phyloP scores from a whole-genome alignment of 1,140 invertebrate genomes.

The Gonatopus flavifemur region DNA sequence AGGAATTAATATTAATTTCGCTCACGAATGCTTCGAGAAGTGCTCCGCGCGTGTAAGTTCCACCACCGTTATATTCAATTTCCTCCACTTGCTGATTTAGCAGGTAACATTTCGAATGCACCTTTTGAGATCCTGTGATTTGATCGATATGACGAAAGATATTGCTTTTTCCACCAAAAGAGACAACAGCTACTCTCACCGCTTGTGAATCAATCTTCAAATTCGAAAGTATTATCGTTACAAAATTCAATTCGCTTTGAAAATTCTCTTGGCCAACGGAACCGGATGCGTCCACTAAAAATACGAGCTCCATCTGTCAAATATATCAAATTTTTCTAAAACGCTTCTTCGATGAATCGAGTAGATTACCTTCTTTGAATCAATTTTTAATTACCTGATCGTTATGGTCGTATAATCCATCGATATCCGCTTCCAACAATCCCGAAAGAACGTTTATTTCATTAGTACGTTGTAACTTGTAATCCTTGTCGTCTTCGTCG shows the following conservation, averaged over 20 bases:
- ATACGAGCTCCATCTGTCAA: slow-evolving; percentile 65
- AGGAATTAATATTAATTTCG: not conserved
- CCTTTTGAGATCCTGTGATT: slow-evolving; percentile 53
- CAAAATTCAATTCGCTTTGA: slow-evolving; percentile 70
- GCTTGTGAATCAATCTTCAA: slow-evolving; percentile 67
- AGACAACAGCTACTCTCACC: slow-evolving; percentile 68
- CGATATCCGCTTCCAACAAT: slow-evolving; percentile 31
- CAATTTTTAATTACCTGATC: slow-evolving; percentile 33
- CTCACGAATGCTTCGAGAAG: slow-evolving; percentile 66
- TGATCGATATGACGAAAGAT: slow-evolving; percentile 64
- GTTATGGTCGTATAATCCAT: slow-evolving; percentile 27
- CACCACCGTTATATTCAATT: slow-evolving; percentile 68
- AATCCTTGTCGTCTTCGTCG: no score
- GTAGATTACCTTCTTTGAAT: not conserved
- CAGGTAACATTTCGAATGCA: slow-evolving; percentile 66
- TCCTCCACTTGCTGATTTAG: slow-evolving; percentile 64
- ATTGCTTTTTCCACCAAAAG: slow-evolving; percentile 63
- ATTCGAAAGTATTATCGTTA: slow-evolving; percentile 71
- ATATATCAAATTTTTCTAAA: not conserved
- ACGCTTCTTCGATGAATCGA: not conserved
- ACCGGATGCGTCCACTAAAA: slow-evolving; percentile 70
- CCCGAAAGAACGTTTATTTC: slow-evolving; percentile 26
- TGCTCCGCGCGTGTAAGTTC: slow-evolving; percentile 71
- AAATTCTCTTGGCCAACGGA: slow-evolving; percentile 71
- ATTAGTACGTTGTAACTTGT: no score